Conservation (phyloP, 2,888 invertebrate species). For the Philopedon plagiatum region DNA sequence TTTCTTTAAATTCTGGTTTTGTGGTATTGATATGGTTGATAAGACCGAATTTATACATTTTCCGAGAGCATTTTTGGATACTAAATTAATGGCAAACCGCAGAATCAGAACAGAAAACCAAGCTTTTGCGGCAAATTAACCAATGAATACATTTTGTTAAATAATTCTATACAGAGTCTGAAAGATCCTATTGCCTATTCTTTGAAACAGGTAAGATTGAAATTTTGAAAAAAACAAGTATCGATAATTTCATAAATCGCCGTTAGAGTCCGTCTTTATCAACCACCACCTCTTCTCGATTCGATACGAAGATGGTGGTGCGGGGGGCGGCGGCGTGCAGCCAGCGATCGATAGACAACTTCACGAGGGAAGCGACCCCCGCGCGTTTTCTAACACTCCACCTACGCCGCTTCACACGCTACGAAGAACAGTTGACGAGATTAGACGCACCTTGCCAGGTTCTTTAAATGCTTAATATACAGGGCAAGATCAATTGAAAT, state of each 20-base stretch:
- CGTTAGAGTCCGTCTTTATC: neutral
- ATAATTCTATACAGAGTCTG: too few species aligned
- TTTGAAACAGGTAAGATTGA: too few species aligned
- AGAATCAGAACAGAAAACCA: too few species aligned
- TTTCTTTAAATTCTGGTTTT: too few species aligned
- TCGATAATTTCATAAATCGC: neutral
- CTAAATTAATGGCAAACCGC: too few species aligned
- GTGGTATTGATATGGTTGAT: too few species aligned
- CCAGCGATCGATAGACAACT: slow-evolving; percentile 39
- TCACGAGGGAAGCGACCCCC: slow-evolving; percentile 56
- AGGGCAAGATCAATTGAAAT: neutral
- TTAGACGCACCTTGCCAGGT: slow-evolving; percentile 53
- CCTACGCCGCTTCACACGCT: slow-evolving; percentile 54
- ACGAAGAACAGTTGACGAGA: slow-evolving; percentile 51
- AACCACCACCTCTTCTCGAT: slow-evolving; percentile 17
- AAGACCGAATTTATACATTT: too few species aligned
- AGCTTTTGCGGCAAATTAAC: too few species aligned
- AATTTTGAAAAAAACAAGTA: neutral
- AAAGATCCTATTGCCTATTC: too few species aligned
- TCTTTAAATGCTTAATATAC: slow-evolving; percentile 39
- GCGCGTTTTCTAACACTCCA: slow-evolving; percentile 52
- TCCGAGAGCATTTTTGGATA: too few species aligned
- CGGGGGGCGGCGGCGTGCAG: slow-evolving; percentile 3
- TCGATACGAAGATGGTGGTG: slow-evolving; percentile 22
- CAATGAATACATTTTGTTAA: too few species aligned